Base-by-base conservation (phyloP, 2,113 vertebrate genomes). In the Pogonocichla stellata region DNA sequence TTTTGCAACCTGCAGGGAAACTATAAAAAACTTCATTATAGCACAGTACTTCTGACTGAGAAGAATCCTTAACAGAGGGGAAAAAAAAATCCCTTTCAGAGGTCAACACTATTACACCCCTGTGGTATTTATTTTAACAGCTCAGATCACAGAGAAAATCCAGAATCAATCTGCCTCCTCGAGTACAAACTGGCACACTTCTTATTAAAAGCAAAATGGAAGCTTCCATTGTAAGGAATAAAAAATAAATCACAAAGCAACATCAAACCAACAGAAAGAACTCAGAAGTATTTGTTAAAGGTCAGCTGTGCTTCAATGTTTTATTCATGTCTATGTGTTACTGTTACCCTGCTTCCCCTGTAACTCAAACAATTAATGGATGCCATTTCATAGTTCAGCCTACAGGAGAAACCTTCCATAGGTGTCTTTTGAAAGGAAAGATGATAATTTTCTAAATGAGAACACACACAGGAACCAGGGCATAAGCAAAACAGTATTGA, bases 71-170 rank as follows among this genome's bases (percentile, higher is more conserved):
- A 80, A 93, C 45, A 90, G 87, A 83, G 9, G 6, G 34, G 71
- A 91, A 86, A 94, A 94, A 75, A 53, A 47, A 88, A 34, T 64
- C 48, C 48, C 90, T 96, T 94, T 95, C 75, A 71, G 94, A 96
- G 94, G 94, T 96, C 94, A 95, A 91, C 82, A 86, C 84, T 93
- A 96, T 97, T 96, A 95, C 82, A 96, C 85, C 67, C 48, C 84
- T 87, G 73, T 87, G 90, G 94, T 96, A 97, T 97, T 97, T 97
- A 97, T 97, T 97, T 94, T 97, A 97, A 95, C 84, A 93, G 93
- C 81, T 95, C 84, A 90, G 91, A 95, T 95, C 90, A 97, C 43
- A 91, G 84, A 88, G 78, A 97, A 96, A 96, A 97, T 94, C 95
- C 90, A 96, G 94, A 96, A 94, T 95, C 90, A 92, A 88, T 93